Percentiles rank a stretch among this genome's conserved stretches.
These are phyloP conservation scores for Metaphire vulgaris DNA, from an alignment of 1,140 invertebrate species.

Conservation along the genomic window DNA sequence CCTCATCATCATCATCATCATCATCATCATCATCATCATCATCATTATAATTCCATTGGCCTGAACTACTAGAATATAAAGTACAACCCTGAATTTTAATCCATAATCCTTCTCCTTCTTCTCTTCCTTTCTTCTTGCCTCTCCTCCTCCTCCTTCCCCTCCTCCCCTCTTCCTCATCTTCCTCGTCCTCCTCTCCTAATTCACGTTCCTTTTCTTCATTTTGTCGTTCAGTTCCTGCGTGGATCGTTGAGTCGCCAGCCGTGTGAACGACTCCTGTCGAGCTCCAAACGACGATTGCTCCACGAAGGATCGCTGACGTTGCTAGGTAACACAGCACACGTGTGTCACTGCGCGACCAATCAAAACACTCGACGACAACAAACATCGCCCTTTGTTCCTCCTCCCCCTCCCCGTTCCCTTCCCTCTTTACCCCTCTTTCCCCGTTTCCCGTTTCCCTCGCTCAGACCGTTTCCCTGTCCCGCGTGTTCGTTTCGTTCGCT, in stretches of 20 bases:
- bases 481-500: background rate
- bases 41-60: too few species aligned
- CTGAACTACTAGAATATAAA: too few species aligned
- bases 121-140: background rate
- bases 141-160: background rate
- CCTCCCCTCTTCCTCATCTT: background rate
- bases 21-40: too few species aligned
- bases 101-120: background rate
- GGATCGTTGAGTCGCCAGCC: slow-evolving; percentile 59
- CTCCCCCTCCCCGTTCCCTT: slow-evolving; percentile 12
- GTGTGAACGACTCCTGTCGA: slow-evolving; percentile 62
- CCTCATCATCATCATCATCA: too few species aligned
- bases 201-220: background rate
- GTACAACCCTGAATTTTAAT: too few species aligned
- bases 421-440: slow-evolving; percentile 15
- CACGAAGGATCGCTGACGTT: slow-evolving; percentile 60
- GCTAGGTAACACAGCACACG: too few species aligned
- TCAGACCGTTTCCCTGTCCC: background rate
- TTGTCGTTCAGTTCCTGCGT: slow-evolving; percentile 56
- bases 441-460: slow-evolving; percentile 9
- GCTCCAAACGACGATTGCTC: slow-evolving; percentile 60
- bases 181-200: background rate
- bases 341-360: too few species aligned
- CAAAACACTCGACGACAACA: too few species aligned
- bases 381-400: background rate